Evolutionary conservation across 2,888 invertebrate species (phyloP).

Genomic region (Ectropis crepuscularia): DNA sequence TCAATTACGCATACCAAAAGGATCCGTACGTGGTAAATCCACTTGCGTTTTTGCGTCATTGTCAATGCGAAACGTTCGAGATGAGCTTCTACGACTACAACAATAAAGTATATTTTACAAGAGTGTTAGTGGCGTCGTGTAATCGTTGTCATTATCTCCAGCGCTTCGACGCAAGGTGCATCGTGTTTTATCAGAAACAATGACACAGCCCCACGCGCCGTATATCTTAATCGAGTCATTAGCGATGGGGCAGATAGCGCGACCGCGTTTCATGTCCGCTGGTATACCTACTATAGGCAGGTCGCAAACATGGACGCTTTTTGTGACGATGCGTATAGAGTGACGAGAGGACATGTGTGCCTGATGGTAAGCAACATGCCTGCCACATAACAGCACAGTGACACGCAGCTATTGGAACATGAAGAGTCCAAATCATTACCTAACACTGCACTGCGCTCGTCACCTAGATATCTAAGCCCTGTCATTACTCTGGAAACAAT

Average conservation of each 20-base stretch:
- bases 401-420: too few species aligned
- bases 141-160: constrained; percentile 44
- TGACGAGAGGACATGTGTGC: too few species aligned
- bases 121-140: constrained; percentile 21
- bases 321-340: too few species aligned
- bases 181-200: constrained; percentile 39
- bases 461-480: too few species aligned
- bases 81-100: constrained; percentile 23
- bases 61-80: constrained; percentile 29
- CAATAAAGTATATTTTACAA: constrained; percentile 17
- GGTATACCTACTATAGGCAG: constrained; percentile 1
- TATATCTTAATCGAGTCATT: constrained; percentile 43
- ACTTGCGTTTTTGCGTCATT: constrained; percentile 55
- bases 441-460: too few species aligned
- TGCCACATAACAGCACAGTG: too few species aligned
- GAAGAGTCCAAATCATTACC: too few species aligned
- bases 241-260: constrained; percentile 33
- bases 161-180: constrained; percentile 42
- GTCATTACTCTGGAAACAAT: too few species aligned
- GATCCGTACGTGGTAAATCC: constrained; percentile 35
- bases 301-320: too few species aligned
- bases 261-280: constrained; percentile 15
- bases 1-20: constrained; percentile 40
- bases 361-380: too few species aligned
- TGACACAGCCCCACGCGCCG: constrained; percentile 35